These are phyloP conservation scores for Platorchestia sp. DNA, from an alignment of 1,140 invertebrate species.

Conservation along the genomic window DNA sequence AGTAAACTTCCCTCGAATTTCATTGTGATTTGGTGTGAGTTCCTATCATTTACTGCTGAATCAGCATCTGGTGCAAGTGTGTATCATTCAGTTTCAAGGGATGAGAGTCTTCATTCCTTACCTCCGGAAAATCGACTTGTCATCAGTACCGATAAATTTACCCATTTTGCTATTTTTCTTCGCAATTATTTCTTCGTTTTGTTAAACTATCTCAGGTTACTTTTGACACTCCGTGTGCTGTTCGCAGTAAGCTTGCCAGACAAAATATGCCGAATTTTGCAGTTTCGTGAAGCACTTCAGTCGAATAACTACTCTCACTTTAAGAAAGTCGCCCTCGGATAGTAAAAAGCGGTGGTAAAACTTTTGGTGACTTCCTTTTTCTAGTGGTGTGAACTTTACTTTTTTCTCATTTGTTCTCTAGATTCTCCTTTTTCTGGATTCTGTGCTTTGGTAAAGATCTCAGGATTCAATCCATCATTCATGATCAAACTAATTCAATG, in stretches of 20 bases:
- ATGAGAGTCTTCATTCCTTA: neutral
- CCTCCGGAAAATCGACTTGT: no score
- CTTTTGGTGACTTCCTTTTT: neutral
- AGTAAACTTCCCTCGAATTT: neutral
- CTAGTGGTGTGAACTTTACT: neutral
- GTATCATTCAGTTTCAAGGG: neutral
- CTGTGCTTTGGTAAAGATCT: neutral
- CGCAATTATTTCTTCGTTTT: no score
- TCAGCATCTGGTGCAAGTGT: neutral
- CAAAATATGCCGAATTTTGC: neutral
- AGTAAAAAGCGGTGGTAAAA: neutral
- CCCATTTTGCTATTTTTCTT: neutral
- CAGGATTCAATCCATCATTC: neutral
- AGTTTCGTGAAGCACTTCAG: neutral
- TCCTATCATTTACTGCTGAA: neutral
- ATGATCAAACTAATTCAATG: neutral
- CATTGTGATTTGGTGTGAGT: neutral
- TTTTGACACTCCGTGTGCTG: neutral
- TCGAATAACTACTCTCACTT: neutral
- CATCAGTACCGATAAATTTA: neutral
- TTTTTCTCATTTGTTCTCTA: neutral
- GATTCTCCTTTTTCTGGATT: neutral
- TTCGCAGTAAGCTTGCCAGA: neutral
- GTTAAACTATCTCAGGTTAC: neutral
- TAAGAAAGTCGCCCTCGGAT: neutral